phyloP scores from a whole-genome alignment of 2,113 vertebrate genomes.

The Xiphophorus hellerii region DNA sequence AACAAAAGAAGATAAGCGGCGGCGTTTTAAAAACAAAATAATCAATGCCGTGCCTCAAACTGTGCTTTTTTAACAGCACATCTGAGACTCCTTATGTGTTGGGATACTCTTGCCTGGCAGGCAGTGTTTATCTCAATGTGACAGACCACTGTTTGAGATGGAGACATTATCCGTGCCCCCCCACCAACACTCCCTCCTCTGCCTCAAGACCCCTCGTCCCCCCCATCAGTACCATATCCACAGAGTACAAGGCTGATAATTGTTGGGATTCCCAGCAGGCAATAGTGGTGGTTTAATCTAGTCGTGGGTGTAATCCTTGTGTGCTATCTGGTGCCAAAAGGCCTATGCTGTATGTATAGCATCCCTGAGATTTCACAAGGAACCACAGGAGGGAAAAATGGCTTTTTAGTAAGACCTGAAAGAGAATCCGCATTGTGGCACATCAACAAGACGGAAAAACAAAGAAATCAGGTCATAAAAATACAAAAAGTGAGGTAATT shows the following conservation, averaged over 20 bases:
- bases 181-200: conserved; percentile 45
- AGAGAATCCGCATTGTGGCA: conserved; percentile 42
- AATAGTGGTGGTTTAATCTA: conserved; percentile 75
- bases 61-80: conserved; percentile 42
- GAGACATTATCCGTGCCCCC: conserved; percentile 52
- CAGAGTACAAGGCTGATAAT: conserved; percentile 75
- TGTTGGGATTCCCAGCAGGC: conserved; percentile 80
- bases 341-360: conserved; percentile 67
- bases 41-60: conserved; percentile 48
- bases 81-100: conserved; percentile 66
- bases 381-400: conserved; percentile 34
- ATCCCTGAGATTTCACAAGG: conserved; percentile 52
- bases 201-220: conserved; percentile 52
- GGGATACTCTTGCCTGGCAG: conserved; percentile 61
- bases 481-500: conserved; percentile 19
- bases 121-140: conserved; percentile 77
- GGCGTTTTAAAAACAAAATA: conserved; percentile 53
- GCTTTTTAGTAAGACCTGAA: conserved; percentile 53
- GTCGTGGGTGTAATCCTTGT: conserved; percentile 76
- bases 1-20: conserved; percentile 67
- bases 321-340: conserved; percentile 73
- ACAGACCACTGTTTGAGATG: conserved; percentile 68
- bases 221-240: conserved; percentile 58
- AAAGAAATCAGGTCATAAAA: conserved; percentile 19
- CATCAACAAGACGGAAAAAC: conserved; percentile 10